phyloP scores from a whole-genome alignment of 2,888 invertebrate genomes.

The Dasysyrphus tricinctus region DNA sequence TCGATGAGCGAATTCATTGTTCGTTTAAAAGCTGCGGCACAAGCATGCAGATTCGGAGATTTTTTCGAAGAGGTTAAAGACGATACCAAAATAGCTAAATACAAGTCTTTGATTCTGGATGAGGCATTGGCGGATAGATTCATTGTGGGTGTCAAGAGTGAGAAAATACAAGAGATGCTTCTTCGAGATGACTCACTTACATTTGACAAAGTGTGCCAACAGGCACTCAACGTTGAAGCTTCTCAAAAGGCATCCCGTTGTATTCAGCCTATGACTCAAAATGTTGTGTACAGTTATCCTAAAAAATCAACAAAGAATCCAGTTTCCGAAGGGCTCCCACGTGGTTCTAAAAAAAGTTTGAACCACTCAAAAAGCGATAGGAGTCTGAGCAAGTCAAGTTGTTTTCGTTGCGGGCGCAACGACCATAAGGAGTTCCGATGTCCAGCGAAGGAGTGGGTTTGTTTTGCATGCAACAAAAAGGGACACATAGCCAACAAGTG shows the following conservation, averaged over 20 bases:
- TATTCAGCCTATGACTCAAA: conserved; percentile 5
- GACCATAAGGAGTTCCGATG: background rate
- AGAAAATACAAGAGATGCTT: background rate
- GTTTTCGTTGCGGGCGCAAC: background rate
- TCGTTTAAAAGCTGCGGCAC: background rate
- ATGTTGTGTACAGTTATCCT: background rate
- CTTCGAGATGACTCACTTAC: background rate
- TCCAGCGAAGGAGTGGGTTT: background rate
- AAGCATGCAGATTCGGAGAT: background rate
- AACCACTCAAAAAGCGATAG: background rate
- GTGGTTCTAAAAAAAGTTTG: background rate
- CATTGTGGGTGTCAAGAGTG: background rate
- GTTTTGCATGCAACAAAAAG: conserved; percentile 5
- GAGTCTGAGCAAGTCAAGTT: background rate
- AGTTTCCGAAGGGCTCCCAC: background rate
- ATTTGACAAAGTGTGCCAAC: conserved; percentile 16
- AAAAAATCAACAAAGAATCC: background rate
- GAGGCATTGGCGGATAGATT: background rate
- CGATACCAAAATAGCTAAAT: background rate
- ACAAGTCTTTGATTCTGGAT: background rate
- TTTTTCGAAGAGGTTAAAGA: background rate
- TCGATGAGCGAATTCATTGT: background rate
- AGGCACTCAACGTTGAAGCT: conserved; percentile 28
- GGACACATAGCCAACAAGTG: background rate
- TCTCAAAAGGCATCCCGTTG: conserved; percentile 5